A percentile compares a stretch with the other conserved stretches of the same genome.
These are phyloP conservation scores for Taurulus bubalis DNA, from an alignment of 2,113 vertebrate species.

Conservation along the genomic window DNA sequence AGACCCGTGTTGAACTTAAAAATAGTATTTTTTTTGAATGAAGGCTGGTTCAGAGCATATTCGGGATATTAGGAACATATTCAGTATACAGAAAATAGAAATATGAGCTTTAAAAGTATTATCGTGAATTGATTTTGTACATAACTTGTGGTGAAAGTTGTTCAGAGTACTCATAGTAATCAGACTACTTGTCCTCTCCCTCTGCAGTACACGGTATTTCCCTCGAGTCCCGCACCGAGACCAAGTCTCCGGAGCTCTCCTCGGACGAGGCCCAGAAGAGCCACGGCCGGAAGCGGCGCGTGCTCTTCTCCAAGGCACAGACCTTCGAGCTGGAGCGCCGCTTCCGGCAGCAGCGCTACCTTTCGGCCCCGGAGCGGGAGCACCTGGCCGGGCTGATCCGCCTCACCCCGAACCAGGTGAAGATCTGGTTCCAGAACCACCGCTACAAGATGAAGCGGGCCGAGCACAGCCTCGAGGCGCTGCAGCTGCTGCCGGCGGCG, in stretches of 20 bases:
- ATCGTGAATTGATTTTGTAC: too few species aligned
- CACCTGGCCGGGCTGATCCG: slow-evolving; percentile 92
- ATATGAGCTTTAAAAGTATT: background rate
- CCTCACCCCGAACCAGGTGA: slow-evolving; percentile 94
- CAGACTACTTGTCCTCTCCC: slow-evolving; percentile 19
- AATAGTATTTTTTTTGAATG: background rate
- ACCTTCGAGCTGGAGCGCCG: slow-evolving; percentile 92
- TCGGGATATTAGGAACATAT: too few species aligned
- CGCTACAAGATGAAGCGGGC: slow-evolving; percentile 95
- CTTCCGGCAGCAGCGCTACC: slow-evolving; percentile 93
- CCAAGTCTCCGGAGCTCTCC: slow-evolving; percentile 86
- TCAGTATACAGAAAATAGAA: background rate
- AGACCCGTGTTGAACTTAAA: background rate
- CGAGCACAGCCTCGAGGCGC: slow-evolving; percentile 89
- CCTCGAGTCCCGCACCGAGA: slow-evolving; percentile 79
- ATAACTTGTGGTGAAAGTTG: too few species aligned
- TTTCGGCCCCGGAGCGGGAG: slow-evolving; percentile 93
- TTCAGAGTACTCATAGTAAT: slow-evolving; percentile 23
- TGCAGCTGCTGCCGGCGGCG: slow-evolving; percentile 87
- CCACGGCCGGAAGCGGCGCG: slow-evolving; percentile 88
- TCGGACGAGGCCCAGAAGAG: slow-evolving; percentile 85
- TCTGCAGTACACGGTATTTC: slow-evolving; percentile 85
- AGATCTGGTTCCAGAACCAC: slow-evolving; percentile 99
- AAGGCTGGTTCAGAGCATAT: background rate
- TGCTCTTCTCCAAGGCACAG: slow-evolving; percentile 95